Conservation (phyloP, 1,140 invertebrate species). For the Globodera rostochiensis region DNA sequence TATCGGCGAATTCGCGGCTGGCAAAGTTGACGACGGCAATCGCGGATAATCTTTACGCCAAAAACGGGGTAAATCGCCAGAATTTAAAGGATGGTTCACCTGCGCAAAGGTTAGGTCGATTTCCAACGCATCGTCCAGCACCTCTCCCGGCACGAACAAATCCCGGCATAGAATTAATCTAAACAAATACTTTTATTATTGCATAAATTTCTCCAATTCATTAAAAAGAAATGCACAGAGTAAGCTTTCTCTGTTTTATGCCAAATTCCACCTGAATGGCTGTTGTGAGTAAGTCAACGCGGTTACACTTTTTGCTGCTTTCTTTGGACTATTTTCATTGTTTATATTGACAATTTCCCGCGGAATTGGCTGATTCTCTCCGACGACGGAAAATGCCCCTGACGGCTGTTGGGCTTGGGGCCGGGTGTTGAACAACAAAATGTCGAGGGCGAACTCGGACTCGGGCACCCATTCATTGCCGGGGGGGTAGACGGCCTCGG, state of each 20-base stretch:
- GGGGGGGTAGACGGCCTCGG: neutral
- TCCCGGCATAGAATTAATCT: neutral
- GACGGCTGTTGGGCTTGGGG: neutral
- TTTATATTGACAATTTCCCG: neutral
- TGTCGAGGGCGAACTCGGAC: neutral
- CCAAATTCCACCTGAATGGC: constrained; percentile 32
- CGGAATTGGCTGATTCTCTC: neutral
- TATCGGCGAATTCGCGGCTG: constrained; percentile 42
- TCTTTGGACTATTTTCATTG: neutral
- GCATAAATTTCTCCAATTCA: too few relatives aligned
- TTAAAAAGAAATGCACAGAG: too few relatives aligned
- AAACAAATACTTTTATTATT: neutral
- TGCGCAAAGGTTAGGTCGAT: constrained; percentile 32
- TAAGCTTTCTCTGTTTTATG: too few relatives aligned
- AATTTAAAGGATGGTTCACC: neutral
- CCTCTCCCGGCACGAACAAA: constrained; percentile 30
- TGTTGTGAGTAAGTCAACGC: constrained; percentile 30
- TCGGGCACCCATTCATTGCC: constrained; percentile 1
- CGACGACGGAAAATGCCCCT: neutral
- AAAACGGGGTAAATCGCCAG: neutral
- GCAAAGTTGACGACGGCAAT: constrained; percentile 31
- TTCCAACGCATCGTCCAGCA: constrained; percentile 33
- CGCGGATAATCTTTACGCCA: constrained; percentile 38
- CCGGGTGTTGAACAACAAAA: neutral
- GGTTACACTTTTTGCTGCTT: neutral